Base-by-base conservation (phyloP, 1,140 invertebrate genomes). In the Rhyacophila brunnea region DNA sequence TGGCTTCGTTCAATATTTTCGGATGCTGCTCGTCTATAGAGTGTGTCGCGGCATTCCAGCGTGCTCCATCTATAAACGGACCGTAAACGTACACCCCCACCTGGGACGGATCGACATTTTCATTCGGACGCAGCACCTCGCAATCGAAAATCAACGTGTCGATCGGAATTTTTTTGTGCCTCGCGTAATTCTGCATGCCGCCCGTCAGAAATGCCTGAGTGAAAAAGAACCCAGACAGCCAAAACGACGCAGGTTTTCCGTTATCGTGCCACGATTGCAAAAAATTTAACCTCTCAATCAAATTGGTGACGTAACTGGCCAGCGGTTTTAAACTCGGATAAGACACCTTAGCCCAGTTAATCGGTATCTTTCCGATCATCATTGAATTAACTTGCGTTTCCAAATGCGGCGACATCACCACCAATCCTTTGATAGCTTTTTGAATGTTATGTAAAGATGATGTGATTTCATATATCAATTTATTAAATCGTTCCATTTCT, bases 211-310 rank as follows among this genome's bases (percentile, higher is more conserved):
- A 97, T 0, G 92, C 92, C 75, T 97, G 93, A 0, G 92, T 93
- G 70, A 96, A 96, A 68, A 91, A 97, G 72, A 98, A 96, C 7
- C 93, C 95, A 0, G 93, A 93, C 3, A 98, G 80, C 95, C 95
- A 98, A 75, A 93, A 96, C 0, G 85, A 86, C 0, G 79, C 54
- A 2, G 93, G 92, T 71, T 92, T 92, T 1, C 90, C 90, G 36
- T 87, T 66, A 15, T 84, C 73, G 64, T 85, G 85, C 95, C 95
- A 97, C 23, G 83, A 77, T 69, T 89, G 74, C 23, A 89, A 83
- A 76, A 87, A 95, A 62, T 83, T 74, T 1, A 96, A 76, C 56
- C 94, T 80, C 52, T 89, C 86, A 4, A 93, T 71, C 66, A 97
- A 89, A 78, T 98, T 93, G 38, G 82, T 77, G 1, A 96, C 80